A percentile compares a stretch with the other conserved stretches of the same genome.
Evolutionary conservation across 2,888 invertebrate genomes (phyloP).

Genomic region (Lymantria dispar): DNA sequence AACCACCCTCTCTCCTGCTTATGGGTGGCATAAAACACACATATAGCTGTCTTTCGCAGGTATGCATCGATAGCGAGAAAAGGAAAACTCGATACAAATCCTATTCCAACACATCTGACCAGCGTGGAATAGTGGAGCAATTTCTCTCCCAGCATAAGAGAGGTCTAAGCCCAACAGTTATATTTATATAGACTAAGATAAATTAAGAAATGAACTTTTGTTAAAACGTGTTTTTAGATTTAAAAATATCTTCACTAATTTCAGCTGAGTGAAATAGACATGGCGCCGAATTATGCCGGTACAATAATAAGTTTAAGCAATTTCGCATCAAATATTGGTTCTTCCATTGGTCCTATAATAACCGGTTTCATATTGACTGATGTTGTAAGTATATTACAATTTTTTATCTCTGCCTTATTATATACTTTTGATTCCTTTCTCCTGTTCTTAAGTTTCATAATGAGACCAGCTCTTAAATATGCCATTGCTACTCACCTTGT

Average conservation of each 20-base stretch:
- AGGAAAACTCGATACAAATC: no score
- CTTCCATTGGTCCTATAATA: slow-evolving; percentile 87
- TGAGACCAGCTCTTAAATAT: no score
- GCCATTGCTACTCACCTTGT: no score
- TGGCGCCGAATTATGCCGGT: slow-evolving; percentile 91
- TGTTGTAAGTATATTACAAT: slow-evolving; percentile 83
- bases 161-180: not conserved
- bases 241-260: slow-evolving; percentile 2
- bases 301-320: slow-evolving; percentile 92
- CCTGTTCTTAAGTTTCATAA: no score
- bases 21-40: no score
- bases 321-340: slow-evolving; percentile 86
- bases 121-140: not conserved
- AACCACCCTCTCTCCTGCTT: no score
- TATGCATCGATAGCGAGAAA: no score
- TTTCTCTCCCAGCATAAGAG: not conserved
- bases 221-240: not conserved
- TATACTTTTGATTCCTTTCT: no score
- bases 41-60: no score
- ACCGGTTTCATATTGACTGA: slow-evolving; percentile 86
- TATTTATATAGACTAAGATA: not conserved
- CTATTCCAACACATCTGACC: no score
- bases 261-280: slow-evolving; percentile 90
- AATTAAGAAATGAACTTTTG: not conserved
- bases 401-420: no score